Evolutionary conservation across 2,888 invertebrate species (phyloP).

Genomic region (Heliconius charithonia): DNA sequence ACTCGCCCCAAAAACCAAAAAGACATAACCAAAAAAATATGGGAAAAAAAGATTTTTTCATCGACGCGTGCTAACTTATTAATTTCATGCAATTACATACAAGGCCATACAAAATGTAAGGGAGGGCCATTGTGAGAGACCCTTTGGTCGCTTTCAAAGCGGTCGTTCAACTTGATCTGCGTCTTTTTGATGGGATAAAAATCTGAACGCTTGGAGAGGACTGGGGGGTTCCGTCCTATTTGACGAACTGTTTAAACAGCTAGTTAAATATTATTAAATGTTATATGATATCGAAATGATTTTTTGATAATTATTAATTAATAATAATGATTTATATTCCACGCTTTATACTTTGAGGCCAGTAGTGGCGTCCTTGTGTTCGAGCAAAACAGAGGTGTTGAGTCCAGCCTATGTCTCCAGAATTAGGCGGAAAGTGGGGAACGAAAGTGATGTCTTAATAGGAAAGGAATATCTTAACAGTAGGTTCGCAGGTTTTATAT

Average conservation of each 20-base stretch:
- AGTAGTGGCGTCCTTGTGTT: too few species aligned
- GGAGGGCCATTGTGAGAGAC: constrained; percentile 52
- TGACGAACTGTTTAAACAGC: constrained; percentile 34
- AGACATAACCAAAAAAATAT: constrained; percentile 29
- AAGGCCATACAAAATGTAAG: constrained; percentile 37
- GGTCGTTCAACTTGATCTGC: constrained; percentile 68
- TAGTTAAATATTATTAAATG: constrained; percentile 10
- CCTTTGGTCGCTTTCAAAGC: constrained; percentile 53
- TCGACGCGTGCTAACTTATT: constrained; percentile 50
- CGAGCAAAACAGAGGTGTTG: too few species aligned
- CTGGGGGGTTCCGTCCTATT: constrained; percentile 29
- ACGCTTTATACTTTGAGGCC: not conserved
- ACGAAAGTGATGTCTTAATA: too few species aligned
- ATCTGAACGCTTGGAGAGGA: constrained; percentile 44
- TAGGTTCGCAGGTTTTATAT: too few species aligned
- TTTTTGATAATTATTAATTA: not conserved
- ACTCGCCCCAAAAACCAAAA: constrained; percentile 18
- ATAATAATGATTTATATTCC: not conserved
- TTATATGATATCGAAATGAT: constrained; percentile 13
- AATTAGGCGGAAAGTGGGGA: too few species aligned
- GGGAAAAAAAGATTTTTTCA: constrained; percentile 33
- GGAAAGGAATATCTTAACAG: too few species aligned
- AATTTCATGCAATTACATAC: constrained; percentile 44
- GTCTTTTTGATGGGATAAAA: constrained; percentile 59
- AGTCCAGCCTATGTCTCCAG: too few species aligned